A percentile compares a stretch with the other conserved stretches of the same genome.
Evolutionary conservation across 2,888 invertebrate genomes (phyloP).

Genomic region (Acanthosepion lycidas): DNA sequence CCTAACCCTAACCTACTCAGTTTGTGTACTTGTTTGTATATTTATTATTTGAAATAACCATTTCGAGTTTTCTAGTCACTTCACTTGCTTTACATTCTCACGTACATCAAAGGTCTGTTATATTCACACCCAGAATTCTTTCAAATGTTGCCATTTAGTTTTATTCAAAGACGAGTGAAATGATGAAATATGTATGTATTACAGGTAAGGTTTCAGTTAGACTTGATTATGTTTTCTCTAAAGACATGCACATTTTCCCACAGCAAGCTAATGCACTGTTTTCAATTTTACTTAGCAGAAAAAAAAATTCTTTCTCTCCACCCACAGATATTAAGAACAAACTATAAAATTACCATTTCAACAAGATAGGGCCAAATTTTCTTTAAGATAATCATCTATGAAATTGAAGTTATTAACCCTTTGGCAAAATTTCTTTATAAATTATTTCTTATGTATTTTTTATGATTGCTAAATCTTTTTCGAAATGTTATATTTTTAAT

Average conservation of each 20-base stretch:
- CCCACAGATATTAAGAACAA: background rate
- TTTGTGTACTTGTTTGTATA: background rate
- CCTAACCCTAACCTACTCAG: background rate
- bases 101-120: background rate
- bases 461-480: too few relatives aligned
- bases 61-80: background rate
- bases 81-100: background rate
- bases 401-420: background rate
- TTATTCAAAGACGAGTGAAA: background rate
- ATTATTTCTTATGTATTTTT: background rate
- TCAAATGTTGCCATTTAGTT: background rate
- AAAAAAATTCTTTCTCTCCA: background rate
- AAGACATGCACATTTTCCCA: slow-evolving; percentile 11
- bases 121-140: slow-evolving; percentile 33
- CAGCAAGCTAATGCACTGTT: background rate
- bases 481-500: too few relatives aligned
- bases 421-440: background rate
- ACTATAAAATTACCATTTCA: background rate
- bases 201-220: background rate
- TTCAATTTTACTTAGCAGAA: background rate
- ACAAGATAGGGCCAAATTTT: background rate
- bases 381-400: background rate
- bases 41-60: background rate
- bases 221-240: background rate
- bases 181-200: slow-evolving; percentile 33